Conservation (phyloP, 2,113 vertebrate genomes). For the Synodontis membranacea region DNA sequence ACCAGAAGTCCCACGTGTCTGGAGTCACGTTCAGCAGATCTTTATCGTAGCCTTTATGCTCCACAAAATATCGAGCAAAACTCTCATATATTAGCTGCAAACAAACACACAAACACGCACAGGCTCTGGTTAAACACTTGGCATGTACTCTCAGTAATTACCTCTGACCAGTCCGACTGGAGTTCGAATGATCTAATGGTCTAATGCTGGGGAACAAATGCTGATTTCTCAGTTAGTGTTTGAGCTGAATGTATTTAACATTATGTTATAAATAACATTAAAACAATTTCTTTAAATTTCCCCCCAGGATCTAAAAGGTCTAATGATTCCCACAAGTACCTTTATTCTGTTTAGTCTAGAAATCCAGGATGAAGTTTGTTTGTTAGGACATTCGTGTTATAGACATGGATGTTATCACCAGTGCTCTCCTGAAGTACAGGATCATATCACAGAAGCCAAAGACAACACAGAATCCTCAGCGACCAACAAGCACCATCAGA, state of each 20-base stretch:
- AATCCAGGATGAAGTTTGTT: neutral
- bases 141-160: neutral
- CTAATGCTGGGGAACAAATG: neutral
- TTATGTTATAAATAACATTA: neutral
- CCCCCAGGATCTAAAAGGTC: neutral
- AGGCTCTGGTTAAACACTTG: neutral
- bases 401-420: neutral
- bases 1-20: constrained; percentile 93
- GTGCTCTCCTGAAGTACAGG: neutral
- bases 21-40: constrained; percentile 83
- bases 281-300: neutral
- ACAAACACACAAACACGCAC: constrained; percentile 17
- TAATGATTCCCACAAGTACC: neutral
- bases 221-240: neutral
- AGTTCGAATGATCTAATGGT: neutral
- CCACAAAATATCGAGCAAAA: constrained; percentile 87
- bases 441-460: neutral
- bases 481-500: neutral
- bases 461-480: neutral
- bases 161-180: neutral
- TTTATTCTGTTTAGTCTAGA: neutral
- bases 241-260: neutral
- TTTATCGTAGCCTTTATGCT: constrained; percentile 85
- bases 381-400: neutral
- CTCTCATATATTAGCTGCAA: constrained; percentile 92